Evolutionary conservation across 2,113 vertebrate species (phyloP).

Genomic region (Nothobranchius furzeri): DNA sequence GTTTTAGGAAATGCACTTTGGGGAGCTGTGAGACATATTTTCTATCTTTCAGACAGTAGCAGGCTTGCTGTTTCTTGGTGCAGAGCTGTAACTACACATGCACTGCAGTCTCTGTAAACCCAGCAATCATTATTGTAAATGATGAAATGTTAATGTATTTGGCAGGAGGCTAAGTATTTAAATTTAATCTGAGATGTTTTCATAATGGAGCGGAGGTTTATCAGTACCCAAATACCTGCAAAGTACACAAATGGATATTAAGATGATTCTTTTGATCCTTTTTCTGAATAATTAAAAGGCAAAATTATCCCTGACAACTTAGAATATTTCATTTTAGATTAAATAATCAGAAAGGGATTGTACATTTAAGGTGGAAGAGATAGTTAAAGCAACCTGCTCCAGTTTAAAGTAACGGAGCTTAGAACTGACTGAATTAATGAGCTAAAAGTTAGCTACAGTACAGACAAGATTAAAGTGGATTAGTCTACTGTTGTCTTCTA

Average conservation of each 20-base stretch:
- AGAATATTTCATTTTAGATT: too few species aligned
- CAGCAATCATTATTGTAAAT: background rate
- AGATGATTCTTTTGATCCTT: background rate
- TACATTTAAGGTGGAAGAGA: too few species aligned
- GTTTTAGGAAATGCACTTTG: slow-evolving; percentile 16
- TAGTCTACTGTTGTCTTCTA: too few species aligned
- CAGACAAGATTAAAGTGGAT: too few species aligned
- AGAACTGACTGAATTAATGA: too few species aligned
- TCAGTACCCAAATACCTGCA: too few species aligned
- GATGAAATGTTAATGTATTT: background rate
- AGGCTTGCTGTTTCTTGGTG: background rate
- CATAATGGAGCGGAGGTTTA: background rate
- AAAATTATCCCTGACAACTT: background rate
- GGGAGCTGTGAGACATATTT: slow-evolving; percentile 15
- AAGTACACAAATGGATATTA: too few species aligned
- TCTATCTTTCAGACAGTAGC: background rate
- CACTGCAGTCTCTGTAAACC: background rate
- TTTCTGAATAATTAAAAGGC: too few species aligned
- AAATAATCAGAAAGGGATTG: too few species aligned
- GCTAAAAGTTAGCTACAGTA: too few species aligned
- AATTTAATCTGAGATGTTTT: background rate
- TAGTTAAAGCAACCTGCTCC: too few species aligned
- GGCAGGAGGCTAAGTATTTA: background rate
- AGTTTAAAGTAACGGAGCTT: too few species aligned
- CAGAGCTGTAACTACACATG: background rate